Evolutionary conservation across 2,888 invertebrate species (phyloP).

Genomic region (Synergus itoensis): DNA sequence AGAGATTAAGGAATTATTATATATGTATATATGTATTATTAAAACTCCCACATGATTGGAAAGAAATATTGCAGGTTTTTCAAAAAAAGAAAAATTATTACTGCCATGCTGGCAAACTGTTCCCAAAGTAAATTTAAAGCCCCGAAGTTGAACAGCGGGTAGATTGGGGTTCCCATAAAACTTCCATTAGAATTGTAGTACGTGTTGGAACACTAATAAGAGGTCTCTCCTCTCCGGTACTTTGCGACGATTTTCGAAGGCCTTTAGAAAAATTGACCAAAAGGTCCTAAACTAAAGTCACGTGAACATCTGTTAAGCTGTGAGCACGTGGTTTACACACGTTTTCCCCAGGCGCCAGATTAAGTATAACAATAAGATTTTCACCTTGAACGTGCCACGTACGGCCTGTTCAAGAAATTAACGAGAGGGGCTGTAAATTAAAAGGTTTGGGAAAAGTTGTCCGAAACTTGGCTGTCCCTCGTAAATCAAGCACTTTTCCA

Average conservation of each 20-base stretch:
- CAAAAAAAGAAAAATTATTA: not conserved
- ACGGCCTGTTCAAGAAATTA: not conserved
- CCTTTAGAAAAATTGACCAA: constrained; percentile 38
- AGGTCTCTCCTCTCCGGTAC: not conserved
- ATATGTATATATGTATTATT: no score
- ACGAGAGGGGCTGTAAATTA: not conserved
- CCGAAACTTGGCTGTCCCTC: not conserved
- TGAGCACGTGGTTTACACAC: not conserved
- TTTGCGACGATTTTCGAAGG: constrained; percentile 8
- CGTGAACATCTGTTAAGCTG: constrained; percentile 8
- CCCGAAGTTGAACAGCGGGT: not conserved
- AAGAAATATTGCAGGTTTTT: not conserved
- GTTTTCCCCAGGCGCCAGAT: constrained; percentile 44
- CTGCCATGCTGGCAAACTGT: not conserved
- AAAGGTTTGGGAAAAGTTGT: not conserved
- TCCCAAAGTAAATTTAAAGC: not conserved
- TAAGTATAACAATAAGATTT: not conserved
- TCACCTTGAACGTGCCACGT: constrained; percentile 23
- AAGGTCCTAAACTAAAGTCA: constrained; percentile 13
- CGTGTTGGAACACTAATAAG: constrained; percentile 7
- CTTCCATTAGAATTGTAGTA: not conserved
- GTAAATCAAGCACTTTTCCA: not conserved
- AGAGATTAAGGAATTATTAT: no score
- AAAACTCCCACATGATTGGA: not conserved
- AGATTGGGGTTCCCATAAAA: not conserved